A percentile compares a stretch with the other conserved stretches of the same genome.
phyloP scores from a whole-genome alignment of 2,888 invertebrate species.

The Calephelis perditalis region DNA sequence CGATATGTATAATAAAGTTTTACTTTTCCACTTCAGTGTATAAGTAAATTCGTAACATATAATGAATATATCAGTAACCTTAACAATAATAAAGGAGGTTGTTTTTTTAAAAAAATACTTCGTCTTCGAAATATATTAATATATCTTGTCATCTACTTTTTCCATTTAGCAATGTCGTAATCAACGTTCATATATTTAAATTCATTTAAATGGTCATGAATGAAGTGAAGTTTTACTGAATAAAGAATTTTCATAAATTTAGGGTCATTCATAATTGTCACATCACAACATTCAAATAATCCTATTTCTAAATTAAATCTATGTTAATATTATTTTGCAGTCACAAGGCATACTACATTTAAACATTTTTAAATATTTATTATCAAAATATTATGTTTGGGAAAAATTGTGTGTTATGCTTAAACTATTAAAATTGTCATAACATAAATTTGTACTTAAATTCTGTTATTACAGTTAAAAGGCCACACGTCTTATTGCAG shows the following conservation, averaged over 20 bases:
- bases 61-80: too few species aligned
- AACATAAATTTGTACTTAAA: conserved; percentile 54
- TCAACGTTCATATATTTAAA: too few species aligned
- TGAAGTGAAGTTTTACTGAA: too few species aligned
- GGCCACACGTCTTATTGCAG: conserved; percentile 32
- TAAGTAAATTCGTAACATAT: too few species aligned
- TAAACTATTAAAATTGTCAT: conserved; percentile 9
- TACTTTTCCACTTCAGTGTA: too few species aligned
- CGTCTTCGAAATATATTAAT: too few species aligned
- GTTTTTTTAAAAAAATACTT: too few species aligned
- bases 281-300: not conserved
- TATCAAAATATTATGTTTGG: not conserved
- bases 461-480: conserved; percentile 39
- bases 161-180: too few species aligned
- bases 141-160: too few species aligned
- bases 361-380: not conserved
- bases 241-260: not conserved
- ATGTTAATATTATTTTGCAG: conserved; percentile 1
- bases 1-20: too few species aligned
- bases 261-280: not conserved
- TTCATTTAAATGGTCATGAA: too few species aligned
- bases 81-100: too few species aligned
- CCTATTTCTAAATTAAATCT: not conserved
- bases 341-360: conserved; percentile 2
- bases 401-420: not conserved